Conservation (phyloP, 64 coral and sea anemone species). For the Actinia equina region DNA sequence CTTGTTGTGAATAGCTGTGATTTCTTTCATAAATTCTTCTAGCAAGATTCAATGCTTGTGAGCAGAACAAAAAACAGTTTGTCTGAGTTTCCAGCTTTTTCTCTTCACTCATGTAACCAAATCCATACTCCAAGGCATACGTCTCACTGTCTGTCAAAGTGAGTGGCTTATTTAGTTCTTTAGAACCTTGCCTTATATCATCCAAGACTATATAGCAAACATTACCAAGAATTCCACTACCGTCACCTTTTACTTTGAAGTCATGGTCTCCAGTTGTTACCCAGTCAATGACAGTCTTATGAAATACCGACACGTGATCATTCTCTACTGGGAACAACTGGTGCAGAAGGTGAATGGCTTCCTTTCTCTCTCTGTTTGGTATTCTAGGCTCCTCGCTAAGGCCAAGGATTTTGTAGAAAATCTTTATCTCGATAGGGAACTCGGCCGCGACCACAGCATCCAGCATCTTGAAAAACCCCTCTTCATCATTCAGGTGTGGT, state of each 20-base stretch:
- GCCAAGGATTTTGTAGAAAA: conserved; percentile 14
- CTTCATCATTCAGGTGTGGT: background rate
- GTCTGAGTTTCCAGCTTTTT: background rate
- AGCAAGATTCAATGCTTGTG: background rate
- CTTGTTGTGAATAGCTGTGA: too few relatives aligned
- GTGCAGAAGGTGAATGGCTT: background rate
- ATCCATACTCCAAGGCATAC: background rate
- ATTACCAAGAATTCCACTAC: background rate
- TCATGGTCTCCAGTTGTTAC: background rate
- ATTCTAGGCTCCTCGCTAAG: background rate
- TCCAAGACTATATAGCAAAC: background rate
- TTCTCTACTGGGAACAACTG: conserved; percentile 11
- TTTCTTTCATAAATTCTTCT: too few relatives aligned
- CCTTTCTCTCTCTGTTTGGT: background rate
- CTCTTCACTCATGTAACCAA: background rate
- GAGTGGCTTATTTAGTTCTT: too few relatives aligned
- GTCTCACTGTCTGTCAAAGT: background rate
- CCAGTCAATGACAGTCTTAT: conserved; percentile 47
- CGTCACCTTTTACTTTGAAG: background rate
- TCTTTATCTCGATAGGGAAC: conserved; percentile 19
- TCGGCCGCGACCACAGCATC: conserved; percentile 18
- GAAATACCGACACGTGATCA: conserved; percentile 12
- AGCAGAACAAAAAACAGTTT: background rate
- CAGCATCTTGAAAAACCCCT: background rate
- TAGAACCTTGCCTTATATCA: background rate